These are phyloP conservation scores for Phenacoccus solenopsis DNA, from an alignment of 1,140 invertebrate species.

Conservation along the genomic window DNA sequence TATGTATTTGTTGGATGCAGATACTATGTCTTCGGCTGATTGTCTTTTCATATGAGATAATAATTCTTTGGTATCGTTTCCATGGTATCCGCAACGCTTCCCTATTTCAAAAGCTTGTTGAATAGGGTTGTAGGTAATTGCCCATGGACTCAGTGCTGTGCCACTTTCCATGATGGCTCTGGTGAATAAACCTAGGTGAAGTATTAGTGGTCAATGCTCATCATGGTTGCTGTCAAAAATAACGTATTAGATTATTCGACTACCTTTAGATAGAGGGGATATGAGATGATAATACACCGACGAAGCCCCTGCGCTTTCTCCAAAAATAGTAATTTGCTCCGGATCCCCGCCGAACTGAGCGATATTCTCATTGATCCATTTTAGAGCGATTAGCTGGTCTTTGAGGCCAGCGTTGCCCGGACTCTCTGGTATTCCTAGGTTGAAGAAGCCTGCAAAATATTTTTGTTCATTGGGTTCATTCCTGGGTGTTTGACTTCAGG, in stretches of 20 bases:
- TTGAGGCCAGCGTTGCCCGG: not conserved
- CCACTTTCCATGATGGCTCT: slow-evolving; percentile 22
- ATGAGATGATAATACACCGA: not conserved
- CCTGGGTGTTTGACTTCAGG: too few species aligned
- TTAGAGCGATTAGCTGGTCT: not conserved
- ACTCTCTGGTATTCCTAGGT: not conserved
- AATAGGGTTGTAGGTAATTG: not conserved
- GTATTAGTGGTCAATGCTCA: too few species aligned
- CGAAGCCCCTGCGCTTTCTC: not conserved
- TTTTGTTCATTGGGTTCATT: too few species aligned
- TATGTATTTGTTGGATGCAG: not conserved
- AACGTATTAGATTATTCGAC: too few species aligned
- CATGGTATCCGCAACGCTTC: not conserved
- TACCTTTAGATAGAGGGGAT: not conserved
- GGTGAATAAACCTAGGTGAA: slow-evolving; percentile 23
- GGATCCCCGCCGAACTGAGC: not conserved
- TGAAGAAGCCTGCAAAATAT: not conserved
- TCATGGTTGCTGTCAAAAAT: too few species aligned
- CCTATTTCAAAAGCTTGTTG: not conserved
- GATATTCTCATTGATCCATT: not conserved
- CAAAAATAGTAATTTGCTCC: not conserved
- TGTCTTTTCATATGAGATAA: not conserved
- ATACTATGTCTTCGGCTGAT: not conserved
- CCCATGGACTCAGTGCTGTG: not conserved
- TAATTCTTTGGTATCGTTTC: not conserved